These are phyloP conservation scores for pig (Sus scrofa) DNA, from an alignment of 2,113 vertebrate species.

Conservation along the genomic window DNA sequence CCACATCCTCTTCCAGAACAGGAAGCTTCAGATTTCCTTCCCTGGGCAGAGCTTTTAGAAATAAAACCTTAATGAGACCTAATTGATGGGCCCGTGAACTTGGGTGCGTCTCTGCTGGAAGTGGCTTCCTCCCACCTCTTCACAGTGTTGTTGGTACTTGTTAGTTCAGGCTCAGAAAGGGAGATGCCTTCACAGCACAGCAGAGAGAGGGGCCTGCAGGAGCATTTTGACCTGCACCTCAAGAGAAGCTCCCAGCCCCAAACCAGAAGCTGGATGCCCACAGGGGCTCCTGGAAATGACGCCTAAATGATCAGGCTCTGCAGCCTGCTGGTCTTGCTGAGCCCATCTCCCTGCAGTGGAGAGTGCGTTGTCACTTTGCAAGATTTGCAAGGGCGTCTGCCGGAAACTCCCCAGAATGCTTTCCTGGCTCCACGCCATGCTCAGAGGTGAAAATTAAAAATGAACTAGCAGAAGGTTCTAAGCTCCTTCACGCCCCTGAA, in stretches of 20 bases:
- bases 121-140: background rate
- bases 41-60: constrained; percentile 38
- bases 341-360: background rate
- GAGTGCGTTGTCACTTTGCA: constrained; percentile 50
- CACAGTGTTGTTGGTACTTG: background rate
- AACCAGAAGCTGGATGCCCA: background rate
- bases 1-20: background rate
- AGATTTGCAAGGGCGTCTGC: constrained; percentile 72
- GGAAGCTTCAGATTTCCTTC: constrained; percentile 50
- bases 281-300: background rate
- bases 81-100: constrained; percentile 25
- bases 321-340: background rate
- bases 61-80: background rate
- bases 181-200: background rate
- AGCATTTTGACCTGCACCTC: background rate
- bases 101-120: background rate
- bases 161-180: background rate
- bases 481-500: constrained; percentile 67
- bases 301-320: background rate
- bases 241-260: background rate
- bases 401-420: constrained; percentile 78
- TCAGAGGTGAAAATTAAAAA: constrained; percentile 77
- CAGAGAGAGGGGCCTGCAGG: background rate
- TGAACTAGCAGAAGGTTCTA: constrained; percentile 49
- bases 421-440: constrained; percentile 81